These are phyloP conservation scores for Lophius americanus DNA, from an alignment of 2,797 vertebrate genomes.

Conservation along the genomic window DNA sequence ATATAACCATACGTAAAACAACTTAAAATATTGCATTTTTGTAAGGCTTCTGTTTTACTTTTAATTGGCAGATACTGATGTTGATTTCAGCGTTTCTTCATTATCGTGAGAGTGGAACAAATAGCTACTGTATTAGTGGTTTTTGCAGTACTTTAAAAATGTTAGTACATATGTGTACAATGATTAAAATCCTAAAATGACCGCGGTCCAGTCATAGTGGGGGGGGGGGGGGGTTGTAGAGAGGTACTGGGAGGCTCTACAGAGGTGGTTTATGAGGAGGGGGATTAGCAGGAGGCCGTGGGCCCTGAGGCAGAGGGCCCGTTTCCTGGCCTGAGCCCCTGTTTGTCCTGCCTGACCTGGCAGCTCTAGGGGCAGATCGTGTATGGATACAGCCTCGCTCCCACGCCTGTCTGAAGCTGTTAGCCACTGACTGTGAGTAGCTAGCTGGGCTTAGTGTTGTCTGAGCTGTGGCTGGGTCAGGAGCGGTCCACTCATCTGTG, in stretches of 20 bases:
- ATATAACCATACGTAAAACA: no score
- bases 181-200: neutral
- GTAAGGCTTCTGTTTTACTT: neutral
- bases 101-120: no score
- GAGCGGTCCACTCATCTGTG: slow-evolving; percentile 65
- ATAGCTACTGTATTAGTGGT: no score
- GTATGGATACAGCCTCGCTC: slow-evolving; percentile 89
- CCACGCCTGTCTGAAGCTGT: slow-evolving; percentile 98
- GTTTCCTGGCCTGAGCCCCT: slow-evolving; percentile 91
- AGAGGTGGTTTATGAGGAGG: slow-evolving; percentile 45
- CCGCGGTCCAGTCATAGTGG: neutral
- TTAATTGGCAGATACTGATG: neutral
- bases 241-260: slow-evolving; percentile 54
- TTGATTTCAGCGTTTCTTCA: no score
- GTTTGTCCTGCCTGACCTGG: slow-evolving; percentile 99
- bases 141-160: no score
- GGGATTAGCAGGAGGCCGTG: slow-evolving; percentile 94
- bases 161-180: neutral
- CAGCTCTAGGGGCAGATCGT: slow-evolving; percentile 92
- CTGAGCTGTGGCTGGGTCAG: slow-evolving; percentile 75
- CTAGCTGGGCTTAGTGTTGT: slow-evolving; percentile 86
- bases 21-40: no score
- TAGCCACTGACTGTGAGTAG: slow-evolving; percentile 89
- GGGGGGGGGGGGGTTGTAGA: slow-evolving; percentile 45
- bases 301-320: slow-evolving; percentile 86